phyloP scores from a whole-genome alignment of 2,113 vertebrate genomes.

The Mesitornis unicolor region DNA sequence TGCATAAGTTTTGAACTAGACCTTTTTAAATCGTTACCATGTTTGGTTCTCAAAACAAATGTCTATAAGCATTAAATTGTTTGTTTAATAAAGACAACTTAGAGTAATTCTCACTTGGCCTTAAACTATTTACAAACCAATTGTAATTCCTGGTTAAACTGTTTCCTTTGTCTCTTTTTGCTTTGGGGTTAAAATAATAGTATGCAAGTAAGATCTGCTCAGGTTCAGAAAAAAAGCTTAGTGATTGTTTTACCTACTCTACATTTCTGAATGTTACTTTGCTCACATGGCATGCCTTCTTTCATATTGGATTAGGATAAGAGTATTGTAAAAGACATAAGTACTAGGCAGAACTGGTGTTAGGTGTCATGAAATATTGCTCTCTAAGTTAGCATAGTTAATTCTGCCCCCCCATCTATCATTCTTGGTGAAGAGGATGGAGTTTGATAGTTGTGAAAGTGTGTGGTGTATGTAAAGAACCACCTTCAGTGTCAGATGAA shows the following conservation, averaged over 20 bases:
- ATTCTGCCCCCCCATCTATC: too few relatives aligned
- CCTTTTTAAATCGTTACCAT: background rate
- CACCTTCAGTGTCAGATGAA: background rate
- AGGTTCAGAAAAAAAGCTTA: background rate
- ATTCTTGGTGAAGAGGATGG: background rate
- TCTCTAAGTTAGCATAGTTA: background rate
- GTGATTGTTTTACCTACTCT: background rate
- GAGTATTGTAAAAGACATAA: background rate
- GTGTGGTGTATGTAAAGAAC: background rate
- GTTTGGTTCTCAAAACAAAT: background rate
- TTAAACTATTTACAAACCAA: background rate
- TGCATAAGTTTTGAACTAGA: background rate
- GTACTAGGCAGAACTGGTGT: background rate
- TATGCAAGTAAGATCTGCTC: background rate
- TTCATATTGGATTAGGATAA: background rate
- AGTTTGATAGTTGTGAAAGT: background rate
- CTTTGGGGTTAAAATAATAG: background rate
- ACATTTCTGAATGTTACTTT: background rate
- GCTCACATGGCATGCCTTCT: background rate
- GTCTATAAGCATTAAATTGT: background rate
- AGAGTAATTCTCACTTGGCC: background rate
- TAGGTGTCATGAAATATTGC: rapidly evolving
- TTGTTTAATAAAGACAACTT: background rate
- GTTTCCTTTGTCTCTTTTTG: background rate
- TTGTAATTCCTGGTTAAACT: background rate